Base-by-base conservation (phyloP, 2,113 vertebrate species). In the Lycocorax pyrrhopterus region DNA sequence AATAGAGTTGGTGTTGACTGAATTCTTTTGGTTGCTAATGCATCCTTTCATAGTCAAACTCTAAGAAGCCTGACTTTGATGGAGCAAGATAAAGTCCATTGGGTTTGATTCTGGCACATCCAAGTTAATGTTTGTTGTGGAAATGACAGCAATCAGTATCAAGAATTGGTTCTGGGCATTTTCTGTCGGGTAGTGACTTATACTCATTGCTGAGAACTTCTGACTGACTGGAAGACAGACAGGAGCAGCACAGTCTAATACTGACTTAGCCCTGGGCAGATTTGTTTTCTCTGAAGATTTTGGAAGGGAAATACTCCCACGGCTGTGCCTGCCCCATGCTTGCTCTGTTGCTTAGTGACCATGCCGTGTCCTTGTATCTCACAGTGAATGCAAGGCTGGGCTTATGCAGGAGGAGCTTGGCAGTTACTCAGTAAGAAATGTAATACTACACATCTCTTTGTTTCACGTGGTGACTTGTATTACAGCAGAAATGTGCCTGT, bases 321-420 rank as follows among this genome's bases (percentile, higher is more conserved):
- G 3, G 5, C 47, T 39, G 27, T 27, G 59, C 22, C 18, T 16
- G 75, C 67, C 30, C 44, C 16, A 2, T 3, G 1, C 44, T 59
- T 23, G 41, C 14, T 55, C 53, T 78, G 66, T 75, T 72, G 60
- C 79, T 33, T 12, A 10, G 78, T 49, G 62, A 43, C 68, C 37
- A 3, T 7, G 3, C 1, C 0, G 4, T 9, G 46, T 35, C 30
- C 17, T 1, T 25, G 27, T 30, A 17, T 39, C 32, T 63, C 68
- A 13, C 73, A 59, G 43, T 13, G 69, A 29, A 71, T 35, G 32
- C 17, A 19, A 13, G 62, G 67, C 74, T 52, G 75, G 26, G 14
- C 43, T 62, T 49, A 4, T 1, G 29, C 62, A 33, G 76, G 51
- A 80, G 53, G 39, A 76, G 47, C 39, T 35, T 27, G 39, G 60